Conservation (phyloP, 1,140 invertebrate genomes). For the Trichonephila clavata region DNA sequence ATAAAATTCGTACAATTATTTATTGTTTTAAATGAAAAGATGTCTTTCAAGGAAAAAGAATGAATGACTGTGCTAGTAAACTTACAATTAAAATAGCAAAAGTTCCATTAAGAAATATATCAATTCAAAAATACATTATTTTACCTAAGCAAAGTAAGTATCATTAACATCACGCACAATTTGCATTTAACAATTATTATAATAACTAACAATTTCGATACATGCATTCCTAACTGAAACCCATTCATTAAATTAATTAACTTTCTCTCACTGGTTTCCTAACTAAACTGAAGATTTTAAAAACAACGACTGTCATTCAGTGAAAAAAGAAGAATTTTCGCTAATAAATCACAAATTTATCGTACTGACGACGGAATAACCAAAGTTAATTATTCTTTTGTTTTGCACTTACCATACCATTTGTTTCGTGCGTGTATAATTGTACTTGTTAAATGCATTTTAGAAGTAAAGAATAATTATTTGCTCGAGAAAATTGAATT, state of each 20-base stretch:
- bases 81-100: too few species aligned
- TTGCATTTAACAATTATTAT: too few species aligned
- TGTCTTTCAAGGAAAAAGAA: too few species aligned
- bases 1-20: too few species aligned
- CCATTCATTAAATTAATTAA: neutral
- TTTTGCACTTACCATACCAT: neutral
- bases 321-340: neutral
- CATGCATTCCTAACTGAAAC: neutral
- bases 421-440: neutral
- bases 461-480: neutral
- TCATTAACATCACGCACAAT: too few species aligned
- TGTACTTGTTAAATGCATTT: slow-evolving; percentile 3
- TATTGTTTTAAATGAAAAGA: too few species aligned
- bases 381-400: slow-evolving; percentile 16
- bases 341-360: neutral
- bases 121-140: too few species aligned
- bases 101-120: too few species aligned
- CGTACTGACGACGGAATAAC: neutral
- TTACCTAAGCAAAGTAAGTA: too few species aligned
- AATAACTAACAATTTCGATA: too few species aligned
- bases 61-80: too few species aligned
- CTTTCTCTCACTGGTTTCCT: neutral
- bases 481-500: slow-evolving; percentile 43
- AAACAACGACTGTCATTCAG: neutral
- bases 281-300: neutral